phyloP scores from a whole-genome alignment of 2,797 vertebrate genomes.

The Decapterus maruadsi region DNA sequence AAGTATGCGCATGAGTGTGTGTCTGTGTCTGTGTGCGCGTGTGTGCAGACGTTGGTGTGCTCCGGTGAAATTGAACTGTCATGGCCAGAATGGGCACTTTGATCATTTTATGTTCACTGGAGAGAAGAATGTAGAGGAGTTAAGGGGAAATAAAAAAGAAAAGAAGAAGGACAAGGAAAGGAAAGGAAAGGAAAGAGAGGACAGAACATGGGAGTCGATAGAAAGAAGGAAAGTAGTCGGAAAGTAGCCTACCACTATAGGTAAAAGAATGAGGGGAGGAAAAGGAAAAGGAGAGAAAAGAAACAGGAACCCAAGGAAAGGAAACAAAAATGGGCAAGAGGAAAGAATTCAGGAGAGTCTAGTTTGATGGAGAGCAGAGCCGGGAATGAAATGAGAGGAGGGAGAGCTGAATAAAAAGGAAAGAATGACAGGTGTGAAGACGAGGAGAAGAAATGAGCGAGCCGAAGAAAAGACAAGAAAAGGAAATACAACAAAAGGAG shows the following conservation, averaged over 20 bases:
- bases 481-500: slow-evolving; percentile 45
- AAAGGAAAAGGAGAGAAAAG: not conserved
- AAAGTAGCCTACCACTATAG: too few species aligned
- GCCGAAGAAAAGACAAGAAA: slow-evolving; percentile 16
- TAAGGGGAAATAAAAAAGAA: slow-evolving; percentile 33
- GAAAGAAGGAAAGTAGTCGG: too few species aligned
- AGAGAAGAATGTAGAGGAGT: slow-evolving; percentile 56
- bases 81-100: slow-evolving; percentile 79
- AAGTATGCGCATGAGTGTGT: not conserved
- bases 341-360: slow-evolving; percentile 8
- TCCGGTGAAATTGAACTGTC: slow-evolving; percentile 79
- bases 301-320: not conserved
- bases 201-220: too few species aligned
- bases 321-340: not conserved
- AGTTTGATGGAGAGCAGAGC: slow-evolving; percentile 3
- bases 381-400: not conserved
- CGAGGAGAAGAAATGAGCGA: slow-evolving; percentile 7
- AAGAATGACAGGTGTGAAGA: slow-evolving; percentile 33
- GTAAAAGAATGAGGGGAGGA: too few species aligned
- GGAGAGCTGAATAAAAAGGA: slow-evolving; percentile 11
- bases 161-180: not conserved
- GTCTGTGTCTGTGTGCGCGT: slow-evolving; percentile 1
- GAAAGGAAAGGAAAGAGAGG: not conserved
- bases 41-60: slow-evolving; percentile 5
- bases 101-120: slow-evolving; percentile 79